Conservation (phyloP, 2,797 vertebrate species). For the Tangara arthus region DNA sequence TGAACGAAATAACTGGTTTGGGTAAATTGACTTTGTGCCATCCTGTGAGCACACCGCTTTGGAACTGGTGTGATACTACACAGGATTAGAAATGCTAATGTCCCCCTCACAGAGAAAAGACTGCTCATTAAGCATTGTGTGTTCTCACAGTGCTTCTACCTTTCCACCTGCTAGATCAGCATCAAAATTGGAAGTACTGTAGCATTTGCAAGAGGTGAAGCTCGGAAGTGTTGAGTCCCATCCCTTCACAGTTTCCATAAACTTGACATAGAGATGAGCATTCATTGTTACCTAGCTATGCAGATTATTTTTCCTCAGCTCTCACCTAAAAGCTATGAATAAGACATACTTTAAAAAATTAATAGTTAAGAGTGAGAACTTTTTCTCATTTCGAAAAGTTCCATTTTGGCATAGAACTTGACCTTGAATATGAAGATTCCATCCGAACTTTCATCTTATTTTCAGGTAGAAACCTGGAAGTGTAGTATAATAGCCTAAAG, state of each 20-base stretch:
- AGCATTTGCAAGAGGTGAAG: not conserved
- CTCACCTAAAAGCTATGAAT: not conserved
- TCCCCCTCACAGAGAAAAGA: not conserved
- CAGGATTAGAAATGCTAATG: not conserved
- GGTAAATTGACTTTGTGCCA: not conserved
- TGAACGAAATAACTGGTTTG: not conserved
- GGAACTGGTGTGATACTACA: not conserved
- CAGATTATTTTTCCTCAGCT: not conserved
- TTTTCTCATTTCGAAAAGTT: not conserved
- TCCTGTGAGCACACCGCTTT: not conserved
- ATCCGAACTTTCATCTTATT: not conserved
- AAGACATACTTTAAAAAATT: not conserved
- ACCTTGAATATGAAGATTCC: not conserved
- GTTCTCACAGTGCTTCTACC: not conserved
- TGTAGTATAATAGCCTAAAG: not conserved
- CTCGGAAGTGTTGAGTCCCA: not conserved
- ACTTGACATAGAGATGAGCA: not conserved
- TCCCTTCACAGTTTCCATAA: not conserved
- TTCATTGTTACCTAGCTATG: not conserved
- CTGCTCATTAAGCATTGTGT: not conserved
- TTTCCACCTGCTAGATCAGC: not conserved
- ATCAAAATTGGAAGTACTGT: not conserved
- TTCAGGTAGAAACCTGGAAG: not conserved
- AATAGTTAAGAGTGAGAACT: not conserved
- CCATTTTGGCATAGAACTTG: not conserved